phyloP scores from a whole-genome alignment of 2,113 vertebrate genomes.

The Phoxinus phoxinus region DNA sequence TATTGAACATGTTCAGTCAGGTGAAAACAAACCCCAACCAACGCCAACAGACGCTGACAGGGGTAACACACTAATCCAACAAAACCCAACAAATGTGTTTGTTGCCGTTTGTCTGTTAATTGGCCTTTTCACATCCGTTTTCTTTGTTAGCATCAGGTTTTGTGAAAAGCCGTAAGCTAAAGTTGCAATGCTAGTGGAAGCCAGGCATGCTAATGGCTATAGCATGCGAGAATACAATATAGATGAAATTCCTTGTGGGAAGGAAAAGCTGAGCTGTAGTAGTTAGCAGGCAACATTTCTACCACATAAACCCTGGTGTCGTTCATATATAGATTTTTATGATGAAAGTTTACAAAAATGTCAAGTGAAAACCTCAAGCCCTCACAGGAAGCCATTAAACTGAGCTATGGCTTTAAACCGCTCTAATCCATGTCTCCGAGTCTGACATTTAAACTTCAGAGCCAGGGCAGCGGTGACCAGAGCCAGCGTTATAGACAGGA shows the following conservation, averaged over 20 bases:
- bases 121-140: not conserved
- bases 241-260: not conserved
- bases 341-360: conserved; percentile 34
- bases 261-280: not conserved
- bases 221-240: not conserved
- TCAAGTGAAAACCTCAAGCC: conserved; percentile 11
- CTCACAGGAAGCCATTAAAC: conserved; percentile 14
- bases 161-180: not conserved
- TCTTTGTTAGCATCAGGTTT: not conserved
- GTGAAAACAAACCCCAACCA: no score
- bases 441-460: conserved; percentile 48
- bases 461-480: not conserved
- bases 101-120: no score
- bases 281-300: not conserved
- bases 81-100: no score
- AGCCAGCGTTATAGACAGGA: not conserved
- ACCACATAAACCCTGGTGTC: conserved; percentile 4
- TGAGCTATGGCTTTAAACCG: conserved; percentile 30
- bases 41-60: no score
- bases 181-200: not conserved
- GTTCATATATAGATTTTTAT: conserved; percentile 15
- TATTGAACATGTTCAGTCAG: no score
- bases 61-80: no score
- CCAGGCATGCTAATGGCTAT: not conserved
- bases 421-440: conserved; percentile 39